A percentile compares a stretch with the other conserved stretches of the same genome.
Conservation (phyloP, 2,888 invertebrate genomes). For the Thereva unica region DNA sequence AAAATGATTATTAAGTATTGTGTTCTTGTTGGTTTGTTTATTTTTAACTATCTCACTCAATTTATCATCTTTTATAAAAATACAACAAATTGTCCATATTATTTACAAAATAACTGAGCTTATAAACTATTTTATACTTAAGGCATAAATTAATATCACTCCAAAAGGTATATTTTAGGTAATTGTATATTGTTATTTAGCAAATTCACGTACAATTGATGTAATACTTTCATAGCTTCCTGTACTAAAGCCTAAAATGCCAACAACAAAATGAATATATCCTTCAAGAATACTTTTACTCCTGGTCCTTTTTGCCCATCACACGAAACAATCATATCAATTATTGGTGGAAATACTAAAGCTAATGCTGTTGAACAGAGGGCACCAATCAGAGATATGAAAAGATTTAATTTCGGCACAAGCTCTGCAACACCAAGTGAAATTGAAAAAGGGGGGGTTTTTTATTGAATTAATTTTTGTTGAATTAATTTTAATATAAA, state of each 20-base stretch:
- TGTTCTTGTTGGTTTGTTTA: not conserved
- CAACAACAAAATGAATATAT: slow-evolving; percentile 68
- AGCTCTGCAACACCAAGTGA: slow-evolving; percentile 82
- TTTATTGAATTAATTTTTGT: too few species aligned
- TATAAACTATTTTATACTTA: too few species aligned
- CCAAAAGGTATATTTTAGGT: not conserved
- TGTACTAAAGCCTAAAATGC: slow-evolving; percentile 71
- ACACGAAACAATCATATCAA: slow-evolving; percentile 75
- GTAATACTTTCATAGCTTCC: slow-evolving; percentile 76
- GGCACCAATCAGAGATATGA: slow-evolving; percentile 91
- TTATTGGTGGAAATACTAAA: slow-evolving; percentile 83
- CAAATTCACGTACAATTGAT: slow-evolving; percentile 60
- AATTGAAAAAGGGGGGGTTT: slow-evolving; percentile 49
- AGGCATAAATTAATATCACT: slow-evolving; percentile 35
- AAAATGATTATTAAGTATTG: too few species aligned
- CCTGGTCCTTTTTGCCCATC: slow-evolving; percentile 63
- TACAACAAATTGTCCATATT: too few species aligned
- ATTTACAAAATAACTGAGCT: too few species aligned
- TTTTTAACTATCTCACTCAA: too few species aligned
- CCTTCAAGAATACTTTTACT: slow-evolving; percentile 61
- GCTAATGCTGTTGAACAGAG: slow-evolving; percentile 86
- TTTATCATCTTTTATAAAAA: too few species aligned
- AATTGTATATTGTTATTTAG: not conserved
- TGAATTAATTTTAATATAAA: too few species aligned
- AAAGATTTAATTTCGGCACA: slow-evolving; percentile 81